Evolutionary conservation across 2,888 invertebrate species (phyloP), one percentile per base, ranked within the genome.

Genomic region (Flabesymbios commensalis): DNA sequence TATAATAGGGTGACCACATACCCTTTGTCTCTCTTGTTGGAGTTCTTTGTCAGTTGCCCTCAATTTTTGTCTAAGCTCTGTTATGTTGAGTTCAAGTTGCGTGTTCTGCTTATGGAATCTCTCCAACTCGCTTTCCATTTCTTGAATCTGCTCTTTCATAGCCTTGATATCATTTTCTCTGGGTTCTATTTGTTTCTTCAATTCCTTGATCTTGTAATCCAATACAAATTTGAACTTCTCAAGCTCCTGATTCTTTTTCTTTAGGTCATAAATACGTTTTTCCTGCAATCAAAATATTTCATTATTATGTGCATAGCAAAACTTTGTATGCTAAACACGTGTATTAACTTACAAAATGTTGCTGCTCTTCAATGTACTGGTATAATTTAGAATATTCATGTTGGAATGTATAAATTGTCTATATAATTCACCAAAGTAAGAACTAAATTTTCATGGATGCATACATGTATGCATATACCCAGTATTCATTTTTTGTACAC

Each of bases 211-310:
- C 82, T 93, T 93, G 78, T 93, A 92, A 76, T 92, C 91, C 33
- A 94, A 84, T 1, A 94, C 92, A 80, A 92, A 93, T 78, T 92
- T 93, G 80, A 91, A 92, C 80, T 94, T 95, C 78, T 95, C 93
- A 66, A 95, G 82, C 77, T 94, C 94, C 75, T 83, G 83, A 76
- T 92, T 94, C 77, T 90, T 91, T 68, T 89, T 88, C 78, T 92
- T 90, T 61, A 94, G 81, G 70, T 93, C 92, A 73, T 89, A 89
- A 69, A 94, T 92, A 65, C 89, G 86, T 74, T 89, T 90, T 80
- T 94, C 94, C 83, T 84, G 70, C 31, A 32, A 41, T 1, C n/a
- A n/a, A n/a, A n/a, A n/a, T n/a, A n/a, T 10, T 22, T 22, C 5
- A 4, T 24, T 47, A 17, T 56, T 4, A 56, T 7, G 19, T 52